These are phyloP conservation scores for Lochmaea crataegi DNA, from an alignment of 2,888 invertebrate genomes.

Conservation along the genomic window DNA sequence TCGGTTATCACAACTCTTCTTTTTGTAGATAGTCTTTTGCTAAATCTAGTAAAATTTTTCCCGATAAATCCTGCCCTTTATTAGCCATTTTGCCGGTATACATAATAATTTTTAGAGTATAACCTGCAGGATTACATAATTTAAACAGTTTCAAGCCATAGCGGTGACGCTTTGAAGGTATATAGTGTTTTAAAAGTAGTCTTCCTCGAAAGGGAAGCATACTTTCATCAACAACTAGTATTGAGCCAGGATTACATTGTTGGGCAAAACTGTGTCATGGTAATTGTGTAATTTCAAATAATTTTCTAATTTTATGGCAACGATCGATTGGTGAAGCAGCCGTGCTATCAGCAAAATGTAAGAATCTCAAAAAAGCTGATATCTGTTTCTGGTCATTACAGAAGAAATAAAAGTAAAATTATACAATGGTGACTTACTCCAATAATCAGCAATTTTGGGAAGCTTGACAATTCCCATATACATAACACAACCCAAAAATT, in stretches of 20 bases:
- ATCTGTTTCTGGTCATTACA: constrained; percentile 3
- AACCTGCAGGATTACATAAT: too few relatives aligned
- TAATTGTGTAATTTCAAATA: background rate
- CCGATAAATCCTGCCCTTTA: too few relatives aligned
- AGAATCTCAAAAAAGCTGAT: background rate
- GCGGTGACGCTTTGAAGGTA: too few relatives aligned
- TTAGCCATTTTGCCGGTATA: too few relatives aligned
- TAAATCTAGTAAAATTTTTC: too few relatives aligned
- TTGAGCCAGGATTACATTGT: background rate
- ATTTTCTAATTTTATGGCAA: constrained; percentile 5
- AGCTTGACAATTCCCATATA: background rate
- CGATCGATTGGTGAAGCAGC: background rate
- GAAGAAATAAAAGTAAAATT: background rate
- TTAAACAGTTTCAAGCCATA: too few relatives aligned
- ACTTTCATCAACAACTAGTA: background rate
- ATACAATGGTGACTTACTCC: constrained; percentile 1
- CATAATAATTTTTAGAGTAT: too few relatives aligned
- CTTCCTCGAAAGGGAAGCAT: too few relatives aligned
- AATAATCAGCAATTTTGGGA: constrained; percentile 1
- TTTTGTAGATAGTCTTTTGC: too few relatives aligned
- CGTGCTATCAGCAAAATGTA: background rate
- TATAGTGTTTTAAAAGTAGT: too few relatives aligned
- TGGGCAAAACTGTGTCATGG: background rate
- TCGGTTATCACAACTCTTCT: too few relatives aligned
- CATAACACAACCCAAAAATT: background rate